Evolutionary conservation across 2,888 invertebrate genomes (phyloP), one percentile per base, ranked within the genome.

Genomic region (Hypolimnas misippus): DNA sequence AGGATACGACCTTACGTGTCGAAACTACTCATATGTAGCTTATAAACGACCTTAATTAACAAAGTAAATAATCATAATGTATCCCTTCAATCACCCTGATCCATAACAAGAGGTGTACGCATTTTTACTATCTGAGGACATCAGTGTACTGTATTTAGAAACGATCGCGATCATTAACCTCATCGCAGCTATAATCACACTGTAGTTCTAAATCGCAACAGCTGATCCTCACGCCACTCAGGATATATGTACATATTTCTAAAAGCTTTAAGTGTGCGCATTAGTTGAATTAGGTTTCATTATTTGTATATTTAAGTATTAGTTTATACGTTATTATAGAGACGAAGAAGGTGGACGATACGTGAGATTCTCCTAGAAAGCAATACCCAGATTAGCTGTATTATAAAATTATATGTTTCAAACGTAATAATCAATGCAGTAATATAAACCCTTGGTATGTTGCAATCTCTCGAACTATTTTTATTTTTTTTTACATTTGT

Each of bases 341-440:
- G 49, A 65, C 14, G 66, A 65, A 44, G 65, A 35, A 66, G 67
- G n/a, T 65, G 49, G 17, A 70, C 69, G 66, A 57, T 65, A 57
- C 82, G 80, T 81, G 75, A 42, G 65, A 77, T 78, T 81, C 79
- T 77, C 76, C 42, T 62, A 65, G 53, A 63, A 76, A 81, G 82
- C 83, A 82, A 83, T 82, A 82, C 17, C 63, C 57, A 46, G 29
- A 66, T 64, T 80, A 76, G 73, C 62, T 76, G 74, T 78, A 70
- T 58, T 58, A 70, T 62, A 67, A 17, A 56, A 63, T 63, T 72
- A 67, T 72, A 56, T 72, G 69, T 74, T 75, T 71, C 67, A 73
- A 72, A 71, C 70, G 64, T 73, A 70, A 73, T 69, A 70, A 75
- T 62, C 63, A 77, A 76, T 76, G 65, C 76, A 72, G 76, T 75